Evolutionary conservation across 1,140 invertebrate genomes (phyloP), one percentile per base, ranked within the genome.

Genomic region (Zaprionus inermis): DNA sequence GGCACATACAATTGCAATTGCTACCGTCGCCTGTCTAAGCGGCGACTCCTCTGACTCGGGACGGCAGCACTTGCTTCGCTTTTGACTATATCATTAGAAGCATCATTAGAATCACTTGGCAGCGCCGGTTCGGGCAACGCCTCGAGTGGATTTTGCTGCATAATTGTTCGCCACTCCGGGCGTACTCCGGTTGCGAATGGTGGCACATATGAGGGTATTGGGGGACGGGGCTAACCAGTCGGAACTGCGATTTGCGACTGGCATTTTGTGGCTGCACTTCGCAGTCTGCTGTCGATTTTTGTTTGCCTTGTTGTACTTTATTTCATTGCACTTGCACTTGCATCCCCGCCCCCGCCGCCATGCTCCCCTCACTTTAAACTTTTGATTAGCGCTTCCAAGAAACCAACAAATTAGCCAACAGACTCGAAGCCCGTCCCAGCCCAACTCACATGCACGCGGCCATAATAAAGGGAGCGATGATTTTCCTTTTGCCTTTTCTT

Each of bases 41-140:
- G 54, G 68, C 60, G 46, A 60, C 66, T 51, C 22, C 69, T 51
- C 54, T 55, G 38, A 65, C 34, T 54, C 12, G 30, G 32, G 36
- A 54, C 32, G 51, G 59, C 63, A 72, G 63, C 59, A 55, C 49
- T 60, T 49, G 70, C 84, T 86, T 88, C 68, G 77, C 84, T 86
- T 86, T 86, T 83, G 83, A 86, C 84, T 88, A 89, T 88, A 88
- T 88, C 84, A 88, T 89, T 88, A 88, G 84, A 88, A 88, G 84
- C 85, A 88, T 88, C 84, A 88, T 88, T 89, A 88, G 84, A 88
- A 88, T 88, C 84, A 88, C 84, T 88, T 88, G 84, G 80, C 84
- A 88, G 84, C 70, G 84, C 67, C 81, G 65, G 77, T 88, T 75
- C 73, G 84, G 84, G 84, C 80, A 88, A 88, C 84, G 84, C 84